Evolutionary conservation across 2,888 invertebrate species (phyloP), one percentile per base, ranked within the genome.

Genomic region (Sarcophaga caerulescens): DNA sequence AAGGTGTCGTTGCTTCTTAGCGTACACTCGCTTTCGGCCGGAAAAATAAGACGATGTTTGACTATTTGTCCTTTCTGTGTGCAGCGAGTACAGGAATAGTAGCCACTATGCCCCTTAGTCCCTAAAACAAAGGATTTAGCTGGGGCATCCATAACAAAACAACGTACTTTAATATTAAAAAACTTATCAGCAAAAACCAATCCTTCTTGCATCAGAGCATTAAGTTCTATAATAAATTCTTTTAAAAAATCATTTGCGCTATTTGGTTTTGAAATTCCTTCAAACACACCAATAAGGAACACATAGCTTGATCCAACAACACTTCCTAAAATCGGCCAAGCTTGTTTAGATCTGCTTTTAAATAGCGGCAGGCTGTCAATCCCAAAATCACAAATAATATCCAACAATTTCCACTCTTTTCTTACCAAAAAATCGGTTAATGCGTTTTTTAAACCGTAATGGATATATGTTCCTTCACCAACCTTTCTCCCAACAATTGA

Each of bases 341-440:
- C 73, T 73, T 86, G 85, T 25, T 85, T 87, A 11, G 74, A 71
- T 59, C 74, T 81, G 25, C 79, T 81, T 81, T 85, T 87, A 68
- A 87, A 84, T 71, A 85, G 70, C 14, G 78, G n/a, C n/a, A n/a
- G n/a, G n/a, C n/a, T n/a, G n/a, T n/a, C n/a, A n/a, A n/a, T n/a
- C n/a, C n/a, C 52, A 44, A 86, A 83, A 70, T 85, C 85, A 59
- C 80, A 75, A 25, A 44, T 5, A 19, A 85, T 70, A 78, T 80
- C 77, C 11, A 4, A 59, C 19, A 71, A 84, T 80, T 70, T 59
- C 69, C 63, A 62, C 71, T 73, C 44, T 59, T 78, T 66, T 19
- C 21, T 35, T 11, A 62, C 8, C 57, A 84, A 84, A 52, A 84
- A 79, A 65, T 75, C 79, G 4, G 70, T 84, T 60, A 84, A 70